Evolutionary conservation across 1,140 invertebrate genomes (phyloP), one percentile per base, ranked within the genome.

Genomic region (Paralvinella palmiformis): DNA sequence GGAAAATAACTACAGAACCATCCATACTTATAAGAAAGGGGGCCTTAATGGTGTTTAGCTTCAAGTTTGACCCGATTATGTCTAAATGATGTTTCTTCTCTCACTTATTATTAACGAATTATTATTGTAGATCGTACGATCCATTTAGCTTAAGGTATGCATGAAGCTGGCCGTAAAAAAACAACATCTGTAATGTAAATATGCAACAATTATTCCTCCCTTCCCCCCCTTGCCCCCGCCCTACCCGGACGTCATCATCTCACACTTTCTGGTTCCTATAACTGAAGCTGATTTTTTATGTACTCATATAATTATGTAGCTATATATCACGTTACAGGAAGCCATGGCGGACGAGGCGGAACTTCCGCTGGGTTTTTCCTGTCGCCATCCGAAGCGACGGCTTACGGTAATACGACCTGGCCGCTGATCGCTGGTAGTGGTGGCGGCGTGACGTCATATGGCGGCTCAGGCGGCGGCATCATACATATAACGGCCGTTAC

Each of bases 321-420:
- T 52, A 27, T 2, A 10, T 4, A 17, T 27, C 17, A 1, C 31
- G 24, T 29, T 20, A 20, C 44, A 65, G 63, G 57, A 20, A 45
- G 57, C 45, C 37, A 65, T 32, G 63, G 63, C 3, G 63, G 63
- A 13, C 35, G 41, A 24, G 63, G 63, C 15, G 63, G 63, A 2
- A 7, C 31, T 17, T 10, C 63, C 1, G 57, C 20, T 3, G 53
- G 27, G 15, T 50, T 7, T n/a, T 48, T 33, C 31, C 58, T 65
- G 22, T 6, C 60, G 20, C 5, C 60, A 5, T 27, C 5, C 17
- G 22, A 65, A 32, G 44, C 37, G 17, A 6, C 3, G 3, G 24
- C 56, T 20, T 65, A 61, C 31, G 57, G 45, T 31, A 60, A 31
- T 24, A n/a, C 31, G 7, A n/a, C 29, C 20, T 2, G 3, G n/a